These are phyloP conservation scores for Esox masquinongy DNA, from an alignment of 2,797 vertebrate genomes.

Conservation along the genomic window DNA sequence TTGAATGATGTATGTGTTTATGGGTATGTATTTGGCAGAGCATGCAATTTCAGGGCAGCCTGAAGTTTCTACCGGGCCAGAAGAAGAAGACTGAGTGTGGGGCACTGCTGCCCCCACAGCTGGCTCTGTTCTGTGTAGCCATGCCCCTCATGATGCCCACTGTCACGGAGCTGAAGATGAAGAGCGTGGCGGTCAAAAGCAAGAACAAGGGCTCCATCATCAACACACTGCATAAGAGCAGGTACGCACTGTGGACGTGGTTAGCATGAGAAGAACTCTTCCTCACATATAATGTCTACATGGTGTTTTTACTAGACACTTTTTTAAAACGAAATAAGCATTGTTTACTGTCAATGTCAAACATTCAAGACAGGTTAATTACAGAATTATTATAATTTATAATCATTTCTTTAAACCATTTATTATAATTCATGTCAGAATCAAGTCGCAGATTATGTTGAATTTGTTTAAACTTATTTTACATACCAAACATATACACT, in stretches of 20 bases:
- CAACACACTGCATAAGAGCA: conserved; percentile 36
- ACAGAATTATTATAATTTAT: not conserved
- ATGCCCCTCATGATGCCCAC: conserved; percentile 76
- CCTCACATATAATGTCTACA: not conserved
- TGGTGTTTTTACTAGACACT: not conserved
- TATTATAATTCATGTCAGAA: not conserved
- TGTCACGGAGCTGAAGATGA: conserved; percentile 71
- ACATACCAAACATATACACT: not conserved
- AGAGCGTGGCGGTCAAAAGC: conserved; percentile 66
- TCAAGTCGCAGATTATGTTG: not conserved
- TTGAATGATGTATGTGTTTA: not conserved
- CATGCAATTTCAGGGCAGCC: conserved; percentile 86
- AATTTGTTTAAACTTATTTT: not conserved
- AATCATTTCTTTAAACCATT: too few species aligned
- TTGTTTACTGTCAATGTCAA: not conserved
- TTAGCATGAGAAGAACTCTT: not conserved
- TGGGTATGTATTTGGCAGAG: conserved; percentile 60
- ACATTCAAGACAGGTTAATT: not conserved
- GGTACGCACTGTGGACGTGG: not conserved
- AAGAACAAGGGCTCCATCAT: conserved; percentile 68
- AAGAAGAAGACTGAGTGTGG: conserved; percentile 77
- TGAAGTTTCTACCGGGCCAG: conserved; percentile 85
- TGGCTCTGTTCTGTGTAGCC: conserved; percentile 83
- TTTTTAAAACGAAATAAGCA: not conserved
- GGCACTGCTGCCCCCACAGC: conserved; percentile 68